Base-by-base conservation (phyloP, 2,888 invertebrate genomes). In the Encarsia formosa region DNA sequence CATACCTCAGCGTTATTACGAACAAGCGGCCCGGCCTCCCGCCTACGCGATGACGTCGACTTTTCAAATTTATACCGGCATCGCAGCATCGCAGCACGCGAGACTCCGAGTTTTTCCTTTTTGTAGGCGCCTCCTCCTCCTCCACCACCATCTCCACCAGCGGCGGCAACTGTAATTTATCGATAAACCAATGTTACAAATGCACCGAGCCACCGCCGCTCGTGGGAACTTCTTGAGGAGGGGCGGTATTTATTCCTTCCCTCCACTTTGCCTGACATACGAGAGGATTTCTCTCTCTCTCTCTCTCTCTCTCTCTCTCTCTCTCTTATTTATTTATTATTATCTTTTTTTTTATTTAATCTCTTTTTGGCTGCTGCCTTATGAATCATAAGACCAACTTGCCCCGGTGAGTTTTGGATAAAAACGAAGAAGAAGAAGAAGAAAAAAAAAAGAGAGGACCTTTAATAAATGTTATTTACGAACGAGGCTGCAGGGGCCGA, bases 61-160 rank as follows among this genome's bases (percentile, higher is more conserved):
- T 51, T 51, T 47, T 51, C 54, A 54, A 51, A 54, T 51, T 51
- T 54, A 54, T 48, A 40, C 47, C 54, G 47, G 38, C 42, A 38
- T 34, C 31, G 16, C n/a, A 34, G 6, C 40, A 42, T 20, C 24
- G n/a, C 23, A 26, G 35, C 38, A 18, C 35, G 34, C 20, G n/a
- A 19, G 37, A 26, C 50, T 26, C 39, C 23, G 20, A 6, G 35
- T 16, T 18, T 37, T 23, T 16, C 15, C 16, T 24, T 13, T 29
- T 29, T 13, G 29, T n/a, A n/a, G n/a, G n/a, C n/a, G n/a, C n/a
- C n/a, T n/a, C n/a, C n/a, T n/a, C n/a, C n/a, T n/a, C n/a, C 13
- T 29, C 8, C 29, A 13, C 29, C 8, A 13, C 29, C 29, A 29
- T 9, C 13, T 29, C 13, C 26, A 26, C 26, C 26, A 26, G 34